Conservation (phyloP, 2,113 vertebrate genomes). For the Electrona antarctica region DNA sequence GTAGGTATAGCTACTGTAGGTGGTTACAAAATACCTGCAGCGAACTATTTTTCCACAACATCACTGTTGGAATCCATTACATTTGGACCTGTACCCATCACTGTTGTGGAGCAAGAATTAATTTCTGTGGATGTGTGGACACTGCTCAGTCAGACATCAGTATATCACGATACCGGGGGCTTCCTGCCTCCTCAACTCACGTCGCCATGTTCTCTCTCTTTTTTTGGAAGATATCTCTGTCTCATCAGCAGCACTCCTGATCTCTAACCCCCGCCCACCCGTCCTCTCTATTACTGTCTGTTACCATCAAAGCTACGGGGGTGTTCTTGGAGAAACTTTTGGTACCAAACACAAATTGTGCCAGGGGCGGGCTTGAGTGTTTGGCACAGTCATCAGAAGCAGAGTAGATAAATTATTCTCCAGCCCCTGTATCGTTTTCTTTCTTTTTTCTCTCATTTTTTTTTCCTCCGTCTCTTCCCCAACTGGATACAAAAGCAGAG, state of each 20-base stretch:
- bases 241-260: not conserved
- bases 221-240: not conserved
- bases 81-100: not conserved
- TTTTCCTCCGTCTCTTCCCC: not conserved
- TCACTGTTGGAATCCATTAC: not conserved
- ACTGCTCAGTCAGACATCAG: not conserved
- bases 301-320: conserved; percentile 10
- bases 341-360: not conserved
- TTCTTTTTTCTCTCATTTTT: too few relatives aligned
- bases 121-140: not conserved
- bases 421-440: not conserved
- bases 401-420: conserved; percentile 46
- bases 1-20: not conserved
- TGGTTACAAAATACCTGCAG: not conserved
- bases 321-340: conserved; percentile 28
- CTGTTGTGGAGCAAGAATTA: not conserved
- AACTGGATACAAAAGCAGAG: conserved; percentile 43
- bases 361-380: conserved; percentile 29
- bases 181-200: conserved; percentile 10
- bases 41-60: too few relatives aligned
- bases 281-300: not conserved
- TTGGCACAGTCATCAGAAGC: conserved; percentile 50
- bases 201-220: not conserved
- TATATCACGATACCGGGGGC: not conserved
- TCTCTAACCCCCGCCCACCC: conserved; percentile 37